These are phyloP conservation scores for Pseudococcus longispinus DNA, from an alignment of 2,888 invertebrate genomes.

Conservation along the genomic window DNA sequence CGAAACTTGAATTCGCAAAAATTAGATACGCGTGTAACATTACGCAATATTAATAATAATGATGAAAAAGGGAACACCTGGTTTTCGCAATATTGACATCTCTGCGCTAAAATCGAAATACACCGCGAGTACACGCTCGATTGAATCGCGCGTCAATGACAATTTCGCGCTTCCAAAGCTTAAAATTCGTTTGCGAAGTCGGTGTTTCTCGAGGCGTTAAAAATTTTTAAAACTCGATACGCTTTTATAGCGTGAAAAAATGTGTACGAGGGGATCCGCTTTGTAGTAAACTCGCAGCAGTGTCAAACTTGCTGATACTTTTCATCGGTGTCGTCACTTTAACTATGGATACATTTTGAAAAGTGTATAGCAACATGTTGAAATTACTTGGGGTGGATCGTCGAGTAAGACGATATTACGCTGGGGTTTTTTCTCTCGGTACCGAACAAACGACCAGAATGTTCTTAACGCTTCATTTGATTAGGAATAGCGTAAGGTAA, in stretches of 20 bases:
- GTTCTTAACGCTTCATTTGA: constrained; percentile 3
- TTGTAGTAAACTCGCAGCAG: not conserved
- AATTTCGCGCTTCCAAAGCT: not conserved
- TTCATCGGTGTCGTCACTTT: not conserved
- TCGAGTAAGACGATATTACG: not conserved
- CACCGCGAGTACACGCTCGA: not conserved
- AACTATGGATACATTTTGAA: not conserved
- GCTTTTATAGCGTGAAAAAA: not conserved
- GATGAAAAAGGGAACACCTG: not conserved
- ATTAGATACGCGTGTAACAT: not conserved
- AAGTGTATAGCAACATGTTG: not conserved
- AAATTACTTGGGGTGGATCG: not conserved
- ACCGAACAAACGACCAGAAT: not conserved
- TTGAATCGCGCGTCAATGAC: not conserved
- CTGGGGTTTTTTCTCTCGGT: not conserved
- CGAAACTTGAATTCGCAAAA: not conserved
- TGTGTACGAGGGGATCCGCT: not conserved
- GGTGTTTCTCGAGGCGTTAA: not conserved
- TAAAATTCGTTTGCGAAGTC: not conserved
- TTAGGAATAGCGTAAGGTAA: not conserved
- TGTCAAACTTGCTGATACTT: not conserved
- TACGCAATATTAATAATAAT: not conserved
- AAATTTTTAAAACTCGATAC: not conserved
- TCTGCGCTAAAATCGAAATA: not conserved
- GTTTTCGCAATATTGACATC: not conserved